Percentiles rank a stretch among this genome's conserved stretches.
Conservation (phyloP, 2,113 vertebrate species). For the Oryzias celebensis region DNA sequence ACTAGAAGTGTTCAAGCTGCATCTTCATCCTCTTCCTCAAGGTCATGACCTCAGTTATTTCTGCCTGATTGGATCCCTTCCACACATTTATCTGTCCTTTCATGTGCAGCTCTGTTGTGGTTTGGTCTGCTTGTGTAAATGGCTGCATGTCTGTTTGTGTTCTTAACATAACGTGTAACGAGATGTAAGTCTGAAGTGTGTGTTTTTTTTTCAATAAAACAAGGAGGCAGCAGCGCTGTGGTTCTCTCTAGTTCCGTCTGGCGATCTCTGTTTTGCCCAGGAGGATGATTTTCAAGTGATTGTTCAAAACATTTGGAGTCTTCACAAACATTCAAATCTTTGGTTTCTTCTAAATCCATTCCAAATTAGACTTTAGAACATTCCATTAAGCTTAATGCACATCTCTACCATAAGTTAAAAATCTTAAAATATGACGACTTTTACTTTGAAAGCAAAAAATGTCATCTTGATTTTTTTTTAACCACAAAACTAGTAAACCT, state of each 20-base stretch:
- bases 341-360: too few species aligned
- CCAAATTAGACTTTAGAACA: too few species aligned
- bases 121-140: slow-evolving; percentile 17
- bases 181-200: slow-evolving; percentile 17
- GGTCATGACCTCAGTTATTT: not conserved
- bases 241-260: not conserved
- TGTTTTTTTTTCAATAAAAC: slow-evolving; percentile 16
- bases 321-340: too few species aligned
- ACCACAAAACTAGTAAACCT: too few species aligned
- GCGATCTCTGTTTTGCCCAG: not conserved
- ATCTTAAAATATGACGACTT: too few species aligned
- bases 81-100: not conserved
- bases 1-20: not conserved
- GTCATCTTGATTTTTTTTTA: too few species aligned
- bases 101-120: slow-evolving; percentile 13
- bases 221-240: slow-evolving; percentile 1
- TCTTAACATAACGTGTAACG: slow-evolving; percentile 15
- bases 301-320: too few species aligned
- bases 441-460: too few species aligned
- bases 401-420: too few species aligned
- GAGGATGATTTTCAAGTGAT: too few species aligned
- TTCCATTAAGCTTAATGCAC: too few species aligned
- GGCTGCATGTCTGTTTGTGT: slow-evolving; percentile 51
- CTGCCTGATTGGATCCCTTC: not conserved
- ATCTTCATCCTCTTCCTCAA: not conserved